Conservation (phyloP, 1,140 invertebrate species). For the Calycopis cecrops region DNA sequence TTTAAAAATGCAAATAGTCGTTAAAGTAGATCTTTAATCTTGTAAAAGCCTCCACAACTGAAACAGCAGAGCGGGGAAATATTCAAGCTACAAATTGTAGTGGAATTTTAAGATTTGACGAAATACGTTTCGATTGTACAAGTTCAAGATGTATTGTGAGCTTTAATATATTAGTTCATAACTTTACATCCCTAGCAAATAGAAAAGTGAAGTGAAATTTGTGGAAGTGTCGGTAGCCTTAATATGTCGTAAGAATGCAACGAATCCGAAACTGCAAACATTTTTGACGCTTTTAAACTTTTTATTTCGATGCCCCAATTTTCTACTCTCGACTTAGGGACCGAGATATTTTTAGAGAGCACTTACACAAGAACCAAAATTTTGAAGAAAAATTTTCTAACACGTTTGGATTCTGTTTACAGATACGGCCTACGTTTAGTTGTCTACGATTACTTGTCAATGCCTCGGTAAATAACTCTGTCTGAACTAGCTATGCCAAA, state of each 20-base stretch:
- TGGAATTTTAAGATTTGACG: too few species aligned
- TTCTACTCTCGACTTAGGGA: not conserved
- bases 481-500: constrained; percentile 61
- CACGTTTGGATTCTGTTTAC: constrained; percentile 5
- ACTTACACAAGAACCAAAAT: constrained; percentile 5
- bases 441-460: constrained; percentile 9
- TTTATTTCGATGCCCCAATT: constrained; percentile 6
- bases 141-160: not conserved
- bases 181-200: not conserved
- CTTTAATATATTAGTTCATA: not conserved
- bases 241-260: not conserved
- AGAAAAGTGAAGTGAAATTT: not conserved
- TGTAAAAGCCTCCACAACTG: too few species aligned
- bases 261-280: not conserved
- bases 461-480: constrained; percentile 9
- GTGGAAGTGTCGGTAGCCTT: not conserved
- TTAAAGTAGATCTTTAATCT: too few species aligned
- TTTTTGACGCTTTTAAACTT: constrained; percentile 5
- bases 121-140: too few species aligned
- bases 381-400: not conserved
- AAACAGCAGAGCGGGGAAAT: too few species aligned
- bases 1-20: too few species aligned
- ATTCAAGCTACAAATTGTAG: too few species aligned
- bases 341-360: constrained; percentile 8
- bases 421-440: constrained; percentile 3